phyloP scores from a whole-genome alignment of 1,140 invertebrate species.

The Tetranychus cinnabarinus region DNA sequence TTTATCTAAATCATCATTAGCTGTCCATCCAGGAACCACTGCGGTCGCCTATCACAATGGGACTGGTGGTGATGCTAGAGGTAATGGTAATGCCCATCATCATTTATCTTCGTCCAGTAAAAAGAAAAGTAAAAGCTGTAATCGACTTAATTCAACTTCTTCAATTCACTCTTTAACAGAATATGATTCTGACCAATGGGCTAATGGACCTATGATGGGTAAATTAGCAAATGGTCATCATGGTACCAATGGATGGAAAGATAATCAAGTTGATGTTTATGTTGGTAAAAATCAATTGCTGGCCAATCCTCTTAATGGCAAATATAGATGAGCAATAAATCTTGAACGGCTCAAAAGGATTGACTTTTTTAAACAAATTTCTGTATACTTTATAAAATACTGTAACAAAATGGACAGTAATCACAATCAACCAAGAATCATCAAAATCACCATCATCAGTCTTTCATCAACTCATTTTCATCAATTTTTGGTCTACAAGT shows the following conservation, averaged over 20 bases:
- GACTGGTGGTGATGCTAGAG: neutral
- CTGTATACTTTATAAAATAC: too few species aligned
- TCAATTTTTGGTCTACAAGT: too few species aligned
- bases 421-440: too few species aligned
- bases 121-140: slow-evolving; percentile 12
- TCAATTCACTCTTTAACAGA: slow-evolving; percentile 18
- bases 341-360: too few species aligned
- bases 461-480: too few species aligned
- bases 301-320: neutral
- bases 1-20: neutral
- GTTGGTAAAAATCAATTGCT: slow-evolving; percentile 43
- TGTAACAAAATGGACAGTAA: too few species aligned
- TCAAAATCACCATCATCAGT: too few species aligned
- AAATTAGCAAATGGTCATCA: neutral
- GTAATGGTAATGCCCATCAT: neutral
- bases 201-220: neutral
- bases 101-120: neutral
- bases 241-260: slow-evolving; percentile 52
- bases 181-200: slow-evolving; percentile 35
- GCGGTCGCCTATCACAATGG: neutral
- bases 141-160: slow-evolving; percentile 11
- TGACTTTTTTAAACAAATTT: too few species aligned
- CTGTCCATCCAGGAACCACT: neutral
- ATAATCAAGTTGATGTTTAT: slow-evolving; percentile 85
- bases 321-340: neutral